phyloP scores from a whole-genome alignment of 1,140 invertebrate species.

The Saccostrea cuccullata region DNA sequence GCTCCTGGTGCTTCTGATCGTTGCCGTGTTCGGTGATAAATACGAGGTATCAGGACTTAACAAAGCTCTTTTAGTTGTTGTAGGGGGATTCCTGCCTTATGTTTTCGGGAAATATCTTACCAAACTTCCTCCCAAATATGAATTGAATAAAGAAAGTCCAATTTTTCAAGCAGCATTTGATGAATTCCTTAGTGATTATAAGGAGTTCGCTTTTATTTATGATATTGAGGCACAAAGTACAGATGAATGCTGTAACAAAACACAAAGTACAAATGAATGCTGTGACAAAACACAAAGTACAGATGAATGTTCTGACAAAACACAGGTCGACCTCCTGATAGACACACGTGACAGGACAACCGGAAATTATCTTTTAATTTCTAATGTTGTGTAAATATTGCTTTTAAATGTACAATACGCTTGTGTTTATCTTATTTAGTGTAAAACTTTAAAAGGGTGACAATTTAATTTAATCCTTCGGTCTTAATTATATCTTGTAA shows the following conservation, averaged over 20 bases:
- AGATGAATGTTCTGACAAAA: neutral
- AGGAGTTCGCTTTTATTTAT: neutral
- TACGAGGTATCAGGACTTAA: conserved; percentile 67
- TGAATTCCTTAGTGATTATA: neutral
- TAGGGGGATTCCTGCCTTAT: conserved; percentile 67
- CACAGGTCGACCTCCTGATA: neutral
- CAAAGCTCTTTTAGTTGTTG: conserved; percentile 65
- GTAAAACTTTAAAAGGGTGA: neutral
- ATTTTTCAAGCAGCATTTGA: conserved; percentile 58
- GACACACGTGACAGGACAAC: neutral
- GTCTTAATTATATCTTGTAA: no score
- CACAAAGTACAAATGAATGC: neutral
- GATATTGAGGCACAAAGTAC: neutral
- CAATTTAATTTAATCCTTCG: no score
- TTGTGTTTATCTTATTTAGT: neutral
- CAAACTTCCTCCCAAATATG: neutral
- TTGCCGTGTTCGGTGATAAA: conserved; percentile 68
- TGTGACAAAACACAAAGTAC: neutral
- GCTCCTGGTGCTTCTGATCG: conserved; percentile 66
- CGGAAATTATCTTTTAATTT: neutral
- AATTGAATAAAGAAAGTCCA: conserved; percentile 59
- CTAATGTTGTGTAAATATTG: neutral
- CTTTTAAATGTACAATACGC: no score
- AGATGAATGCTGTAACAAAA: neutral
- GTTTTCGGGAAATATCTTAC: conserved; percentile 63